Evolutionary conservation across 2,888 invertebrate species (phyloP), one percentile per base, ranked within the genome.

Genomic region (Thalpophila matura): DNA sequence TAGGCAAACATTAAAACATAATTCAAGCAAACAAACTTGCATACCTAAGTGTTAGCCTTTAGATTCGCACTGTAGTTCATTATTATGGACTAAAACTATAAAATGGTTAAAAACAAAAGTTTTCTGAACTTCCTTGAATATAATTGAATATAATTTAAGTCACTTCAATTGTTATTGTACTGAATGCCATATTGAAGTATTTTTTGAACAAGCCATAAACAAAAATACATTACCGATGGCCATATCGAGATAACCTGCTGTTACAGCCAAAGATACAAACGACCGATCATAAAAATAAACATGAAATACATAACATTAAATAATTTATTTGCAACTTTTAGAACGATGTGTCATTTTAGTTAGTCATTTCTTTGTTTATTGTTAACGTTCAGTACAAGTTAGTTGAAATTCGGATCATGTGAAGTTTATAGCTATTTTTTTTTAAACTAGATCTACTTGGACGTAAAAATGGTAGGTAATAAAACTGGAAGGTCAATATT

Each of bases 401-500:
- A 35, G 27, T 86, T 82, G 53, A 71, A 68, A 88, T 88, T 86
- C 88, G 53, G 33, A 63, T 57, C 86, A 83, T 74, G 80, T 69
- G 47, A 62, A 79, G 73, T 90, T 90, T 91, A 91, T 86, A 70
- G 81, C 77, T 73, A 74, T 65, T 80, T 84, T 65, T 80, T 84
- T 83, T 80, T 69, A 57, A 50, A 60, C 65, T 66, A 68, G 71
- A 75, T 74, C 69, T 74, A 80, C 74, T 77, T 76, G 79, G 65
- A 47, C 76, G 82, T 87, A 83, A 87, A 89, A 89, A 83, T 74
- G 59, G 76, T 81, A 77, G 59, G 76, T 81, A 77, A 87, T 89
- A 88, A 90, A 90, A 83, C 47, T 22, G 77, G 86, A 89, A 91
- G 92, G 91, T 90, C 89, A 89, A 86, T 80, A 86, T 84, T 82